Evolutionary conservation across 2,888 invertebrate genomes (phyloP).

Genomic region (Parthenolecanium corni): DNA sequence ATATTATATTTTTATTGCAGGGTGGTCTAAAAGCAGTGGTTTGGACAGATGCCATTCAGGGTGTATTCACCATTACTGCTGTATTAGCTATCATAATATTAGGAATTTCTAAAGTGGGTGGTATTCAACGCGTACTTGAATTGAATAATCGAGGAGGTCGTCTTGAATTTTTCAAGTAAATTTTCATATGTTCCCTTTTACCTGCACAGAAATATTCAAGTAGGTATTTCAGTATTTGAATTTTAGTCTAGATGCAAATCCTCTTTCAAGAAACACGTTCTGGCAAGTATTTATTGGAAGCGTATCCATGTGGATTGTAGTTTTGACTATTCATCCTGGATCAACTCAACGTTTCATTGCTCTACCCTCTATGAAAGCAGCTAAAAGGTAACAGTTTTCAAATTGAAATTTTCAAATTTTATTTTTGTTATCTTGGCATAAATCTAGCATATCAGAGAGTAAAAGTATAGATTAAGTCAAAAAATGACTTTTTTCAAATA

Average conservation of each 20-base stretch:
- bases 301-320: conserved; percentile 46
- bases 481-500: no score
- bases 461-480: no score
- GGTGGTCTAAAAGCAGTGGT: conserved; percentile 68
- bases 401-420: neutral
- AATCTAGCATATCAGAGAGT: no score
- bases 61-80: conserved; percentile 59
- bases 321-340: conserved; percentile 47
- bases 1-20: conserved; percentile 43
- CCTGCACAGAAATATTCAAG: no score
- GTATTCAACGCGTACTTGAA: conserved; percentile 49
- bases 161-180: conserved; percentile 61
- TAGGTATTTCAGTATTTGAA: no score
- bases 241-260: conserved; percentile 64
- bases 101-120: conserved; percentile 55
- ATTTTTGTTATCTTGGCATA: neutral
- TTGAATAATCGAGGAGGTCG: conserved; percentile 51
- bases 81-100: conserved; percentile 53
- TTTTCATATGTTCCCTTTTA: neutral
- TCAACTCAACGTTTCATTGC: conserved; percentile 50
- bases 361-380: conserved; percentile 46
- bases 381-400: conserved; percentile 40
- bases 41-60: conserved; percentile 69
- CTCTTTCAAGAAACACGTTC: conserved; percentile 65
- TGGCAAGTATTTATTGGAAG: conserved; percentile 64